Conservation (phyloP, 2,113 vertebrate genomes). For the Dascyllus trimaculatus region DNA sequence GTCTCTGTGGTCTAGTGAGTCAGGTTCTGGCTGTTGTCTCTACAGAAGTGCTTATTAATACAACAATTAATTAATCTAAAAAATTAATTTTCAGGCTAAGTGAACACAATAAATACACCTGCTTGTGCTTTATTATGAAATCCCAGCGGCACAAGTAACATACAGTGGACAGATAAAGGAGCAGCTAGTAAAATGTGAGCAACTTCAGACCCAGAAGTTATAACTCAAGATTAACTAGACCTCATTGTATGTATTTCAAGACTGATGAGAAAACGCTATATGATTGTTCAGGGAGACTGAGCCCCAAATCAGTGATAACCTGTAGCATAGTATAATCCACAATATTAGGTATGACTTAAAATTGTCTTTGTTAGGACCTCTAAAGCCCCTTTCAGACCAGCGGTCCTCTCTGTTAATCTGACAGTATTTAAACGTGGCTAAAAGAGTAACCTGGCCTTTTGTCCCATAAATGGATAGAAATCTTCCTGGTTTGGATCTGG, state of each 20-base stretch:
- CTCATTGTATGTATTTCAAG: neutral
- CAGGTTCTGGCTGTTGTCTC: conserved; percentile 10
- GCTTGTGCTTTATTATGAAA: conserved; percentile 28
- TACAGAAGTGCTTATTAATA: conserved; percentile 3
- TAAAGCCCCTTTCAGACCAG: too few relatives aligned
- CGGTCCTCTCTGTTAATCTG: too few relatives aligned
- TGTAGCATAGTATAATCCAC: neutral
- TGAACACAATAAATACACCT: conserved; percentile 37
- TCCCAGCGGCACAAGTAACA: conserved; percentile 5
- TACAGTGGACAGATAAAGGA: neutral
- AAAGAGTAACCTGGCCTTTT: too few relatives aligned
- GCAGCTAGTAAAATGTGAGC: conserved; percentile 7
- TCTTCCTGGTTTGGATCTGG: too few relatives aligned
- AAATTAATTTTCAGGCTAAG: conserved; percentile 12
- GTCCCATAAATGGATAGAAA: too few relatives aligned
- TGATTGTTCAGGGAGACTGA: neutral
- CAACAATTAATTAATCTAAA: conserved; percentile 28
- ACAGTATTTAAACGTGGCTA: too few relatives aligned
- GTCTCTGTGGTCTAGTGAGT: conserved; percentile 35
- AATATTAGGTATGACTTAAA: neutral
- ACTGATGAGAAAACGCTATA: conserved; percentile 12
- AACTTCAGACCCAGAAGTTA: neutral
- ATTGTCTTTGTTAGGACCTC: neutral
- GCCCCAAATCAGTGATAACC: neutral
- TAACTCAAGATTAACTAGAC: conserved; percentile 6